A percentile compares a stretch with the other conserved stretches of the same genome.
phyloP scores from a whole-genome alignment of 2,797 vertebrate genomes.

The Serranus cabrilla region DNA sequence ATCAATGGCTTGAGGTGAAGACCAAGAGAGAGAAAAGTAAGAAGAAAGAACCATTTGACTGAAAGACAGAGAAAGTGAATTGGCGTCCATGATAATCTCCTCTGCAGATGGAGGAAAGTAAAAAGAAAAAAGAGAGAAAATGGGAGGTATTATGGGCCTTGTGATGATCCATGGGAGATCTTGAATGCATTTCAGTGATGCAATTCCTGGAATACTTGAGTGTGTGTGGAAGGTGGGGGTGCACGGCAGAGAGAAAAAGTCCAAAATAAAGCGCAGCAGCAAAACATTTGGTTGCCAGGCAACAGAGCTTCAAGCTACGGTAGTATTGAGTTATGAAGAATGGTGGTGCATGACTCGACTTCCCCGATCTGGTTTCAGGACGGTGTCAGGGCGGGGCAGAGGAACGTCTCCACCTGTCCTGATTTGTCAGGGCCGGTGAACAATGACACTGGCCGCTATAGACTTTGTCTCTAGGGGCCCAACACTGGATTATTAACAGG shows the following conservation, averaged over 20 bases:
- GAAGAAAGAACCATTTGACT: conserved; percentile 22
- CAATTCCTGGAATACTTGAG: conserved; percentile 63
- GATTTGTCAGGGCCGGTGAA: conserved; percentile 74
- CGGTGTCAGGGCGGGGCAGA: conserved; percentile 47
- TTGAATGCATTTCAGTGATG: conserved; percentile 74
- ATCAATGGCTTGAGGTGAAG: conserved; percentile 51
- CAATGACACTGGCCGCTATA: conserved; percentile 48
- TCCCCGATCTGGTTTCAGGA: conserved; percentile 83
- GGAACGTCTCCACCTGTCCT: conserved; percentile 80
- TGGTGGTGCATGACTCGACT: conserved; percentile 76
- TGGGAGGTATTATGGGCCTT: conserved; percentile 41
- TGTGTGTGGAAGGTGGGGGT: conserved; percentile 23
- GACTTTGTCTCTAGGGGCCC: conserved; percentile 31
- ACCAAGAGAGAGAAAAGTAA: conserved; percentile 17
- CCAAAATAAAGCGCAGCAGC: conserved; percentile 70
- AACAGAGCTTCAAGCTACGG: conserved; percentile 73
- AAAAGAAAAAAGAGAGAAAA: conserved; percentile 21
- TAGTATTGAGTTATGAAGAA: conserved; percentile 76
- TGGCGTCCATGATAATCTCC: conserved; percentile 42
- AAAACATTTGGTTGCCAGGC: conserved; percentile 86
- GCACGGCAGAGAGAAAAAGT: conserved; percentile 30
- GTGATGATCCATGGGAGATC: conserved; percentile 64
- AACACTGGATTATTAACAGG: conserved; percentile 36
- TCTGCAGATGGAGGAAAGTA: conserved; percentile 43
- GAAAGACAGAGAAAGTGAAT: conserved; percentile 49